Base-by-base conservation (phyloP, 2,888 invertebrate genomes). In the Aquatica leii region DNA sequence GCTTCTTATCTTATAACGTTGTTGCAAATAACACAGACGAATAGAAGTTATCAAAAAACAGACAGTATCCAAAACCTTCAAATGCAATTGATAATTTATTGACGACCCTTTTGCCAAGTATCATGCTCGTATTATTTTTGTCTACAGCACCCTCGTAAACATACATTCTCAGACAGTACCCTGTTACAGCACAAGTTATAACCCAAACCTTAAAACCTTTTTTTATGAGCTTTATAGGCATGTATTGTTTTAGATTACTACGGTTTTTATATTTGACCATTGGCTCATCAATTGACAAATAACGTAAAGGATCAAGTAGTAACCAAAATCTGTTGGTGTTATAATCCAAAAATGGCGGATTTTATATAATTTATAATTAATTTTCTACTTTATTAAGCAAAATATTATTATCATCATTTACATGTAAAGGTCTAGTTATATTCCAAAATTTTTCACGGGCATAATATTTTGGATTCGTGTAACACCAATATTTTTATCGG, bases 51-150 rank as follows among this genome's bases (percentile, higher is more conserved):
- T 8, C 14, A 43, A 14, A 46, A 35, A n/a, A n/a, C n/a, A n/a
- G n/a, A n/a, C n/a, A n/a, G n/a, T n/a, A n/a, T n/a, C n/a, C n/a
- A n/a, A n/a, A 18, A 12, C 48, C 46, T 46, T 34, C 18, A 12
- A 56, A 12, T 11, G 17, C 14, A 5, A 9, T 1, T 3, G 14
- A 5, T 43, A 46, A 20, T 54, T 54, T 41, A 24, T 31, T 46
- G 4, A 48, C 2, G 3, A 74, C 71, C 66, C 69, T 60, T 62
- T 71, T 72, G 40, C 73, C 74, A 40, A 72, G 5, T 4, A 11
- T 40, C 48, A 43, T 59, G 24, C 58, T 62, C 66, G 61, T 48
- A 56, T 54, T 48, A 12, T 17, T 11, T 18, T 37, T 61, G 41
- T 31, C 31, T 31, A 6, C 31, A 31, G 31, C 31, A 9, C 31